phyloP scores from a whole-genome alignment of 2,797 vertebrate genomes.

The Pantherophis vulpinus region DNA sequence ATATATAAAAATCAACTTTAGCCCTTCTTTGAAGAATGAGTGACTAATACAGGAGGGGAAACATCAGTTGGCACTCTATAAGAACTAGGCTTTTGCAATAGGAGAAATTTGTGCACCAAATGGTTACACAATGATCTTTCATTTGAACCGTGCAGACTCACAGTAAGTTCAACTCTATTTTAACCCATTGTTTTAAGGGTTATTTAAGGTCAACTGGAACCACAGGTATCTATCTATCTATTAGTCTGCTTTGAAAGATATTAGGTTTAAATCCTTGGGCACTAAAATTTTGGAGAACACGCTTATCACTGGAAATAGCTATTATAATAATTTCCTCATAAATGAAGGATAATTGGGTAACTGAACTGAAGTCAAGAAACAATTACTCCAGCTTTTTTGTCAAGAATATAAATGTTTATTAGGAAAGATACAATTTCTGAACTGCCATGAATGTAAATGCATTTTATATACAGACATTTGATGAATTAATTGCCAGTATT shows the following conservation, averaged over 20 bases:
- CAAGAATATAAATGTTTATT: not conserved
- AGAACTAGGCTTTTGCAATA: not conserved
- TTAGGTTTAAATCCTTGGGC: not conserved
- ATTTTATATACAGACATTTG: not conserved
- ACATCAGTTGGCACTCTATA: not conserved
- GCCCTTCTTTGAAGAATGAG: not conserved
- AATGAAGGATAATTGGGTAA: not conserved
- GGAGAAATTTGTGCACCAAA: not conserved
- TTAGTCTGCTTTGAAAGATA: not conserved
- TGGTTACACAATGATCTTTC: not conserved
- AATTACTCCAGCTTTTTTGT: not conserved
- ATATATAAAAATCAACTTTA: no score
- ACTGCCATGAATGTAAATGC: not conserved
- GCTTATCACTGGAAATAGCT: not conserved
- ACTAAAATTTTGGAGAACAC: not conserved
- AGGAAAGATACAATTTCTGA: not conserved
- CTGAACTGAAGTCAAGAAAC: not conserved
- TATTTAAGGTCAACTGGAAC: not conserved
- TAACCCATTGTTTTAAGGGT: not conserved
- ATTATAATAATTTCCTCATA: not conserved
- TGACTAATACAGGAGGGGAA: not conserved
- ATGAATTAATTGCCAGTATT: not conserved
- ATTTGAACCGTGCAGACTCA: not conserved
- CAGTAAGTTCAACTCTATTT: not conserved
- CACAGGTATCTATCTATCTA: not conserved